A percentile compares a stretch with the other conserved stretches of the same genome.
phyloP scores from a whole-genome alignment of 2,797 vertebrate genomes.

The Sebastiscus tertius region DNA sequence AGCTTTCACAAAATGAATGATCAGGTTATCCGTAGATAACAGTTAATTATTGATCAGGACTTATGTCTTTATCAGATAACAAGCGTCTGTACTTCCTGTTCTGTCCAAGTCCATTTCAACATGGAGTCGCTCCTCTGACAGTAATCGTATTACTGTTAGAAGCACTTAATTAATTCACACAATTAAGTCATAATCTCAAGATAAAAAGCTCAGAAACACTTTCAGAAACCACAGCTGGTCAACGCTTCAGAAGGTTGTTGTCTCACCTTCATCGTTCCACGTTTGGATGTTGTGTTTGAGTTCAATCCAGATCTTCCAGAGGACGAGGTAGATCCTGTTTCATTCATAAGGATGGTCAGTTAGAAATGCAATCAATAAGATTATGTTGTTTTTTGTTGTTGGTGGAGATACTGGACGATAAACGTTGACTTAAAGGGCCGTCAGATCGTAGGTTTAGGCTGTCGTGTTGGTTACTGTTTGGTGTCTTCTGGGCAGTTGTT shows the following conservation, averaged over 20 bases:
- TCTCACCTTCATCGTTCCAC: background rate
- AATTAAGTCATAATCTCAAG: background rate
- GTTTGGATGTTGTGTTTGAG: background rate
- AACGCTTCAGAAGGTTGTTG: no score
- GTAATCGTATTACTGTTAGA: background rate
- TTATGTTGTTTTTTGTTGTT: background rate
- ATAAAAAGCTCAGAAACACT: background rate
- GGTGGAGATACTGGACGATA: background rate
- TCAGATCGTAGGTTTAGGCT: background rate
- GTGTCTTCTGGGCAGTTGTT: background rate
- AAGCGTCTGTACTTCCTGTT: background rate
- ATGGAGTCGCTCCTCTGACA: background rate
- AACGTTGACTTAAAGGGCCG: background rate
- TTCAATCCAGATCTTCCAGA: slow-evolving; percentile 47
- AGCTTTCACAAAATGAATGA: background rate
- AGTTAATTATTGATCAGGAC: background rate
- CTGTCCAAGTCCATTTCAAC: background rate
- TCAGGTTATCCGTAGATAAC: background rate
- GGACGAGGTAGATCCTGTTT: background rate
- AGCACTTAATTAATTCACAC: background rate
- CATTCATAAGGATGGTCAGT: background rate
- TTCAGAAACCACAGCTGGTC: background rate
- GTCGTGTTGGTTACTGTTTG: background rate
- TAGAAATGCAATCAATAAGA: background rate
- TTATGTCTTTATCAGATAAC: background rate